Percentiles rank a stretch among this genome's conserved stretches.
These are phyloP conservation scores for Megathymus violae DNA, from an alignment of 1,140 invertebrate species.

Conservation along the genomic window DNA sequence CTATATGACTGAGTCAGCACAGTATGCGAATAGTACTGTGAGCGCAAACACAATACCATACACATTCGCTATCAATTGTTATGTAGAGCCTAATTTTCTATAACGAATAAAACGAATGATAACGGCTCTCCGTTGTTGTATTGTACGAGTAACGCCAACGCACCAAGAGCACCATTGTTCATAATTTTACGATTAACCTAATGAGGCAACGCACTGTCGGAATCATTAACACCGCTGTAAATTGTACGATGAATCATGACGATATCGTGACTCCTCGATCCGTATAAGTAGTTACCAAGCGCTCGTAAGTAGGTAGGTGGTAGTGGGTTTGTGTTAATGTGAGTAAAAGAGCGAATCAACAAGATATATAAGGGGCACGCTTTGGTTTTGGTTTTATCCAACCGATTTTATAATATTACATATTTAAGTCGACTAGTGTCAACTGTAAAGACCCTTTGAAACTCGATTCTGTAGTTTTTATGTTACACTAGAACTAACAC, in stretches of 20 bases:
- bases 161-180: constrained; percentile 28
- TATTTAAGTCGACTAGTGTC: too few relatives aligned
- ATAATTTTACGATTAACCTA: constrained; percentile 27
- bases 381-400: too few relatives aligned
- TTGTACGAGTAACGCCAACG: constrained; percentile 17
- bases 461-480: too few relatives aligned
- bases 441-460: too few relatives aligned
- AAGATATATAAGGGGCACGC: too few relatives aligned
- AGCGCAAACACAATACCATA: background rate
- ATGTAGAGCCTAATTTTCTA: constrained; percentile 1
- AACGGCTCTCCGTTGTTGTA: constrained; percentile 11
- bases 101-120: constrained; percentile 13
- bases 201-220: constrained; percentile 12
- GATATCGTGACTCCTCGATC: background rate
- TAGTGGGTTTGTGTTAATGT: background rate
- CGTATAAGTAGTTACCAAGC: background rate
- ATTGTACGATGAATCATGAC: constrained; percentile 18
- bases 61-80: background rate
- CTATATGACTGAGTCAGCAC: background rate
- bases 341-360: background rate
- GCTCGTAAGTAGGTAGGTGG: background rate
- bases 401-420: too few relatives aligned
- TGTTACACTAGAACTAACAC: too few relatives aligned
- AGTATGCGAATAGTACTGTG: background rate
- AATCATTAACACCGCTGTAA: constrained; percentile 27